Base-by-base conservation (phyloP, 2,113 vertebrate species). In the Corvus cornix region DNA sequence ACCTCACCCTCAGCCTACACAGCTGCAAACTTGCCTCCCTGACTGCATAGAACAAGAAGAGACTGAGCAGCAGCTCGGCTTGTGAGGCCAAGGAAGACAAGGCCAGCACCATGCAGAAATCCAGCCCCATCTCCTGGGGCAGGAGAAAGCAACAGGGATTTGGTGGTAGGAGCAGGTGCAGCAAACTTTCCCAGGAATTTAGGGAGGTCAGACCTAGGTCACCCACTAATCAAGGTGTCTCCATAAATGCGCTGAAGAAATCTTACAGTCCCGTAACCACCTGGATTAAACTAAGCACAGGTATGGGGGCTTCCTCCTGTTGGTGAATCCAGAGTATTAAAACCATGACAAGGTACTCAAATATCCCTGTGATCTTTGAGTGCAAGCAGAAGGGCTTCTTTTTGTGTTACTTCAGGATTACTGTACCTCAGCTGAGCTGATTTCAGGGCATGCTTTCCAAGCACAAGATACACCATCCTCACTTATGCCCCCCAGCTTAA, bases 101-200 rank as follows among this genome's bases (percentile, higher is more conserved):
- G 49, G 19, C 12, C 70, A 72, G 20, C 20, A 59, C 2, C 1
- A 4, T 39, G 27, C 35, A 85, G 82, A 94, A 85, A 87, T 41
- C 5, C 80, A 93, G 44, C 4, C 24, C 33, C 31, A 20, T 16
- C 59, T 64, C 66, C 6, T 8, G 17, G 13, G 67, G 16, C 7
- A 9, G 37, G 13, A 9, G 22, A 73, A 89, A 73, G 31, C 26
- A 78, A 35, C 0, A 63, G 7, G 0, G 1, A 62, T 51, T 53
- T 56, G 21, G 7, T 31, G 23, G 27, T 11, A 39, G 48, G 16
- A 91, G 11, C 35, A 75, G 20, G 49, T 33, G 37, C 30, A 73
- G 35, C 27, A 51, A 84, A 81, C 16, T n/a, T 9, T 44, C 55
- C 31, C 22, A 81, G 49, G 39, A 89, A 68, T 62, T 82, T 11